Conservation (phyloP, 2,888 invertebrate genomes). For the Orthosia gothica region DNA sequence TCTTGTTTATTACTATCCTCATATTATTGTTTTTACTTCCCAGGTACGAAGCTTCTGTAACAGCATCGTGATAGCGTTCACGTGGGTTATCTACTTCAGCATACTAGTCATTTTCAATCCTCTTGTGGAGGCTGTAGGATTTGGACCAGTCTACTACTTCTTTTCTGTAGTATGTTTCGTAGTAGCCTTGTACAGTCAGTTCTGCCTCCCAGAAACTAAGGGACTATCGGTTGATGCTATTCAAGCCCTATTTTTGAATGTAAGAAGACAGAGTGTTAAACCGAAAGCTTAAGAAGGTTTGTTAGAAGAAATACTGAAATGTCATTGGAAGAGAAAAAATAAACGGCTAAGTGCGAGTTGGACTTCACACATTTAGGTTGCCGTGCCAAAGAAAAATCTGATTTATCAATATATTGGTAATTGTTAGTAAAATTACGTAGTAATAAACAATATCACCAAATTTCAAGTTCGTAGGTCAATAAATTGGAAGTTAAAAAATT, state of each 20-base stretch:
- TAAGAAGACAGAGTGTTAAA: constrained; percentile 48
- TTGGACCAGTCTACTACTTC: constrained; percentile 82
- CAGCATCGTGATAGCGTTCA: constrained; percentile 74
- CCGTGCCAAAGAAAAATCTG: too few relatives aligned
- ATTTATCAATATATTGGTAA: too few relatives aligned
- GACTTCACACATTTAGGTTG: too few relatives aligned
- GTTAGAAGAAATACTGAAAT: too few relatives aligned
- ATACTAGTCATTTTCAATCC: constrained; percentile 82
- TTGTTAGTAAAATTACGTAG: too few relatives aligned
- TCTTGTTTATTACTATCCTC: neutral
- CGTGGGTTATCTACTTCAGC: constrained; percentile 80
- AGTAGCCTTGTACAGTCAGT: constrained; percentile 77
- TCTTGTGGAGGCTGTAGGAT: constrained; percentile 76
- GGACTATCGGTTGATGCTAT: constrained; percentile 82
- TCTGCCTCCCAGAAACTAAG: constrained; percentile 85
- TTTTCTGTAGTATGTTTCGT: constrained; percentile 80
- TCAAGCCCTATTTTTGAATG: constrained; percentile 75
- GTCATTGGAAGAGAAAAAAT: too few relatives aligned
- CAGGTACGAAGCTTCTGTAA: constrained; percentile 82
- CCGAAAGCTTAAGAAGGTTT: too few relatives aligned
- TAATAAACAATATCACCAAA: too few relatives aligned
- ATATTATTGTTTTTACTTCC: neutral
- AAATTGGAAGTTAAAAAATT: too few relatives aligned
- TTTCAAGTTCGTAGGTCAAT: too few relatives aligned
- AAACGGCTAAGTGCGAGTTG: too few relatives aligned